A percentile compares a stretch with the other conserved stretches of the same genome.
Evolutionary conservation across 2,888 invertebrate species (phyloP).

Genomic region (Amphipoea lucens): DNA sequence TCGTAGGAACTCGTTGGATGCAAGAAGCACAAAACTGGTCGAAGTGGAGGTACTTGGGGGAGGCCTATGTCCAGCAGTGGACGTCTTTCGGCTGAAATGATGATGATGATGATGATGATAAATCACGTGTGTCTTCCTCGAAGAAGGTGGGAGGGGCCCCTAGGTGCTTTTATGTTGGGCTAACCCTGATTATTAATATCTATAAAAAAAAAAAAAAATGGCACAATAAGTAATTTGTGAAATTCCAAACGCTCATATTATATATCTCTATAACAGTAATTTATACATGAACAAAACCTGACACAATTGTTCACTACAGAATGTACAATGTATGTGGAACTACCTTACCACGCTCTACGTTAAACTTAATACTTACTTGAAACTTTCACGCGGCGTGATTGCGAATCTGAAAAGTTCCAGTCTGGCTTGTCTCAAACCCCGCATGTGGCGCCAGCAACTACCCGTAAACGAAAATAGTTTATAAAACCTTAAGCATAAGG

Average conservation of each 20-base stretch:
- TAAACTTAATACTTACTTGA: conserved; percentile 82
- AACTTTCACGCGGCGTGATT: conserved; percentile 84
- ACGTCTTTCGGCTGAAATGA: too few species aligned
- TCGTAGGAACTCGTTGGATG: too few species aligned
- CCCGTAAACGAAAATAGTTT: conserved; percentile 56
- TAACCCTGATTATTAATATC: not conserved
- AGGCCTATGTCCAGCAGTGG: too few species aligned
- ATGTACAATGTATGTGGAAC: conserved; percentile 70
- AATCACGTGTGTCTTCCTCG: not conserved
- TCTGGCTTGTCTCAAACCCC: conserved; percentile 70
- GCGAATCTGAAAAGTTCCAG: conserved; percentile 85
- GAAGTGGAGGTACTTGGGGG: too few species aligned
- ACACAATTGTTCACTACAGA: conserved; percentile 65
- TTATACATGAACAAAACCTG: conserved; percentile 50
- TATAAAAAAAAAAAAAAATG: not conserved
- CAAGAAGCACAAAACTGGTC: too few species aligned
- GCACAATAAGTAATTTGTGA: not conserved
- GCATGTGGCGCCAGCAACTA: conserved; percentile 72
- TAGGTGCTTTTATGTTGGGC: too few species aligned
- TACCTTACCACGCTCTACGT: conserved; percentile 76
- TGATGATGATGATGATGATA: too few species aligned
- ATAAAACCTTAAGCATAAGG: conserved; percentile 44
- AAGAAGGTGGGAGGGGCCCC: not conserved
- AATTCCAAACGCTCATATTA: conserved; percentile 25
- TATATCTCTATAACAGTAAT: conserved; percentile 38